Evolutionary conservation across 1,140 invertebrate species (phyloP), one percentile per base, ranked within the genome.

Genomic region (Zaprionus africanus): DNA sequence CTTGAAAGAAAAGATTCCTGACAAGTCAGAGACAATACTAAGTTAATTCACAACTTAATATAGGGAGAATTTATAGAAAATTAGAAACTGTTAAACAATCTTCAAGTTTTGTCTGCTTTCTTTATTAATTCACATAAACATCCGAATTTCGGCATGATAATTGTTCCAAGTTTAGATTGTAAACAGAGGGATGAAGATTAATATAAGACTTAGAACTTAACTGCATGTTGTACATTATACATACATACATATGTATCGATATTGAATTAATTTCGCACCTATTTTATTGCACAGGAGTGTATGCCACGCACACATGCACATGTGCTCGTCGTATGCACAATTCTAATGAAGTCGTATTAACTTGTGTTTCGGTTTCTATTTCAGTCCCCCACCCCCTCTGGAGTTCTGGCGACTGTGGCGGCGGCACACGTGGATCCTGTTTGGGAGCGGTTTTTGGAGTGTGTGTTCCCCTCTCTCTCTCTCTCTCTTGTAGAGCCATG

Each of bases 371-470:
- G 49, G 26, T 66, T 71, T 65, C 26, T 31, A 31, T 76, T 51
- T 24, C 46, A 51, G 46, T 51, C 46, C 46, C 22, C 46, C 22
- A 19, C 4, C 46, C 19, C 11, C 19, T 24, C 11, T 22, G 17
- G 56, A 53, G 53, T 19, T 54, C 17, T 34, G 22, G n/a, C 34
- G 46, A 49, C 26, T 46, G 19, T 62, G 60, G 31, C 28, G 28
- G 28, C 46, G 51, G 46, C 31, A 38, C 49, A 54, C 51, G 49
- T 54, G 49, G 61, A 64, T 64, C 61, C 63, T 65, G 51, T n/a
- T 43, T 65, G 63, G 63, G 51, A 65, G 53, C 63, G 51, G 51
- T 34, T 56, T 26, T 22, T 51, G 19, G 19, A 51, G 46, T 51
- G 19, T 51, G 17, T 24, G 46, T 5, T 12, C 17, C 7, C n/a